Conservation (phyloP, 2,113 vertebrate genomes). For the Anhinga anhinga region DNA sequence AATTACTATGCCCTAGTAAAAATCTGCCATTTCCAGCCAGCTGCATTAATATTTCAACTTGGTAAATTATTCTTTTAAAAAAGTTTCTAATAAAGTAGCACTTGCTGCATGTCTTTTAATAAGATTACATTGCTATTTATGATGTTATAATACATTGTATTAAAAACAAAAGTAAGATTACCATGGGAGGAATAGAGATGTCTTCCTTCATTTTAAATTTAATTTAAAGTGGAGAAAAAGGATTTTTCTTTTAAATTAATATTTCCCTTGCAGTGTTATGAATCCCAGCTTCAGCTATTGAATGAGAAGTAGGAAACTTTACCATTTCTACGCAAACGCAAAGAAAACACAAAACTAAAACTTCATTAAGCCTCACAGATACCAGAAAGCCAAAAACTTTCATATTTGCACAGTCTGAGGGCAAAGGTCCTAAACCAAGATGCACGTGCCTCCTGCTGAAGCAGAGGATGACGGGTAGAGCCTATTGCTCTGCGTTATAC, state of each 20-base stretch:
- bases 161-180: constrained; percentile 64
- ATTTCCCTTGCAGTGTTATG: constrained; percentile 17
- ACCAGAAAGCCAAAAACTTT: not conserved
- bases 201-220: constrained; percentile 55
- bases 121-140: constrained; percentile 60
- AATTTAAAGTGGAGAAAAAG: constrained; percentile 50
- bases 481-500: not conserved
- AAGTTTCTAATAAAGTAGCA: constrained; percentile 51
- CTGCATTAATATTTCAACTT: constrained; percentile 50
- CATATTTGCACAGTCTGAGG: not conserved
- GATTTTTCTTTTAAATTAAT: constrained; percentile 56
- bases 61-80: constrained; percentile 12
- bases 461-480: not conserved
- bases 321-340: not conserved
- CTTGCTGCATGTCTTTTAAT: constrained; percentile 29
- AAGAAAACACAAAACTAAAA: not conserved
- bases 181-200: not conserved
- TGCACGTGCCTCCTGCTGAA: not conserved
- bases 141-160: constrained; percentile 27
- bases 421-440: not conserved
- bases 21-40: not conserved
- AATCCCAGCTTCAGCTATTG: not conserved
- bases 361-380: not conserved
- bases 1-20: not conserved
- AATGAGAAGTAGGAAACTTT: not conserved